Conservation (phyloP, 2,888 invertebrate species). For the Pheosia tremula region DNA sequence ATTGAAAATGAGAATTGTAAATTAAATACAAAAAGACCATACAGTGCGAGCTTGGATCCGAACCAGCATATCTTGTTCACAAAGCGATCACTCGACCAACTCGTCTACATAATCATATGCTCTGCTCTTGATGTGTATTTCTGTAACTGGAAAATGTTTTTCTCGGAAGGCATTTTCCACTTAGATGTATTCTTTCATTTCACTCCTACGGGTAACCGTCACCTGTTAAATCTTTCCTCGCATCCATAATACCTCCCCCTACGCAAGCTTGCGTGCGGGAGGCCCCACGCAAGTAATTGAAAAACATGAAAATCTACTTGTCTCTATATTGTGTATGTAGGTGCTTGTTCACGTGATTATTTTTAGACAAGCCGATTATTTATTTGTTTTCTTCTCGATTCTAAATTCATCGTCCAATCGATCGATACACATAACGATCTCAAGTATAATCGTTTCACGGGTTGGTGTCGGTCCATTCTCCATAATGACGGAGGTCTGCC, state of each 20-base stretch:
- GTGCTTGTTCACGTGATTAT: too few relatives aligned
- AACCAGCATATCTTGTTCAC: too few relatives aligned
- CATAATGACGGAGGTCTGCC: conserved; percentile 55
- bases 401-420: background rate
- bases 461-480: conserved; percentile 50
- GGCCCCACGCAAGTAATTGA: background rate
- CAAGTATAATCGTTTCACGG: too few relatives aligned
- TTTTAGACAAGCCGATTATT: too few relatives aligned
- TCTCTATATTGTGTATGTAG: too few relatives aligned
- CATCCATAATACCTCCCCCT: background rate
- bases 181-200: background rate
- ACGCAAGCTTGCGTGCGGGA: too few relatives aligned
- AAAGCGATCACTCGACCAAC: too few relatives aligned
- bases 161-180: background rate
- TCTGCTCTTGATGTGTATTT: background rate
- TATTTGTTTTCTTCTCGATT: background rate
- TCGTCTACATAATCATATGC: too few relatives aligned
- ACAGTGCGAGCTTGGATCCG: too few relatives aligned
- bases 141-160: background rate
- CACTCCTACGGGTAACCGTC: background rate
- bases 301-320: background rate
- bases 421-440: background rate
- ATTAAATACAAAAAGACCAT: too few relatives aligned
- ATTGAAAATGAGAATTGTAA: too few relatives aligned
- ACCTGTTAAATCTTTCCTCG: background rate